These are phyloP conservation scores for Mionectes macconnelli DNA, from an alignment of 2,113 vertebrate genomes.

Conservation along the genomic window DNA sequence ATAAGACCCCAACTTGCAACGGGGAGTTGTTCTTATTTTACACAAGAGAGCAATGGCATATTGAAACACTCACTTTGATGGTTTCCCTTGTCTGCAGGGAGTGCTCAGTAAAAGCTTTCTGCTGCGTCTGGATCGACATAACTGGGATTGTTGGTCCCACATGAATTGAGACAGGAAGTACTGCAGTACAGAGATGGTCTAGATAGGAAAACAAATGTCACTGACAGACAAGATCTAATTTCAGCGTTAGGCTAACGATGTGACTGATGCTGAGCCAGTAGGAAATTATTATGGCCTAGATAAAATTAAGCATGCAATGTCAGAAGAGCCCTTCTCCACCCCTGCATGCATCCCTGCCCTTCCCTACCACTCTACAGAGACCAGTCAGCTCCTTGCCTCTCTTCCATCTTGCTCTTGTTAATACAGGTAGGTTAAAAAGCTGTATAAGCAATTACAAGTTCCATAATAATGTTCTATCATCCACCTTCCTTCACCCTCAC, in stretches of 20 bases:
- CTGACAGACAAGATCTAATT: conserved; percentile 19
- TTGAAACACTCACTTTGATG: conserved; percentile 50
- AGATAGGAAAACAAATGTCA: conserved; percentile 7
- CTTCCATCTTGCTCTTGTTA: background rate
- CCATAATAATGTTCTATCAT: background rate
- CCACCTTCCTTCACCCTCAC: background rate
- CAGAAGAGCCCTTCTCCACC: background rate
- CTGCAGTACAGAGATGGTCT: background rate
- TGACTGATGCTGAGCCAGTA: conserved; percentile 27
- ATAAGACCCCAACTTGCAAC: background rate
- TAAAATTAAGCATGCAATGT: background rate
- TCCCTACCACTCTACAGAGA: background rate
- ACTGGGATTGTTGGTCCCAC: conserved; percentile 19
- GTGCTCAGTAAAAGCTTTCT: conserved; percentile 44
- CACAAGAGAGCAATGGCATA: conserved; percentile 38
- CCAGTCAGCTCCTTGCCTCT: background rate
- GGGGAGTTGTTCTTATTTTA: conserved; percentile 37
- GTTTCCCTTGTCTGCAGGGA: conserved; percentile 44
- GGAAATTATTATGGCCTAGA: conserved; percentile 3
- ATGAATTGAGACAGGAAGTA: conserved; percentile 20
- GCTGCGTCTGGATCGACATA: conserved; percentile 8
- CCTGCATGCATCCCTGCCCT: background rate
- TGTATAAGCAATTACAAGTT: background rate
- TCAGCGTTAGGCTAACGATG: background rate
- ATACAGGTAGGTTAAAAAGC: background rate